Evolutionary conservation across 2,113 vertebrate species (phyloP).

Genomic region (Fukomys damarensis): DNA sequence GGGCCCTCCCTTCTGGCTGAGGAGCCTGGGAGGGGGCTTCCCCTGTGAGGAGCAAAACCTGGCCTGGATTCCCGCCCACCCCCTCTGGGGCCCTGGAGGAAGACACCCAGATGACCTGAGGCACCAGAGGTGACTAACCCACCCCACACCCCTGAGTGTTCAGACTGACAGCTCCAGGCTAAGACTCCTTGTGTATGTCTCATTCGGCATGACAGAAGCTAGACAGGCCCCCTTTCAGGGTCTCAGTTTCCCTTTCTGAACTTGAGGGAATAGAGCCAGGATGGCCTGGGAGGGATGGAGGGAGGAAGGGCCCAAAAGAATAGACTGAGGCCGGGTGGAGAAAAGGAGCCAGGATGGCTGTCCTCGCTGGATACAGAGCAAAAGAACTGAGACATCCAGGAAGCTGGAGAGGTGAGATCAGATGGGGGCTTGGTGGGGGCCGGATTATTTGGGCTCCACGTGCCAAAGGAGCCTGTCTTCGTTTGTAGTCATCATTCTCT

Average conservation of each 20-base stretch:
- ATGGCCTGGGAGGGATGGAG: neutral
- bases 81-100: neutral
- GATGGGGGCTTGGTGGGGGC: neutral
- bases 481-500: neutral
- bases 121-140: neutral
- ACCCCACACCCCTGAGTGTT: too few relatives aligned
- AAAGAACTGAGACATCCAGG: neutral
- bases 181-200: neutral
- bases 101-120: neutral
- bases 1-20: conserved; percentile 75
- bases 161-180: neutral
- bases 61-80: conserved; percentile 82
- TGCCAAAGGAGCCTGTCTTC: neutral
- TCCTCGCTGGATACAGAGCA: neutral
- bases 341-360: accelerated
- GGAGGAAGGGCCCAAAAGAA: neutral
- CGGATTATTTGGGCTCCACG: neutral
- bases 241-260: conserved; percentile 47
- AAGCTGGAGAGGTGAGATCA: neutral
- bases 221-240: neutral
- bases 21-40: conserved; percentile 78
- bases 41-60: conserved; percentile 84
- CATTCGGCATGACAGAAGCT: neutral
- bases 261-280: neutral
- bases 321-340: neutral